Base-by-base conservation (phyloP, 2,888 invertebrate genomes). In the Drymonia ruficornis region DNA sequence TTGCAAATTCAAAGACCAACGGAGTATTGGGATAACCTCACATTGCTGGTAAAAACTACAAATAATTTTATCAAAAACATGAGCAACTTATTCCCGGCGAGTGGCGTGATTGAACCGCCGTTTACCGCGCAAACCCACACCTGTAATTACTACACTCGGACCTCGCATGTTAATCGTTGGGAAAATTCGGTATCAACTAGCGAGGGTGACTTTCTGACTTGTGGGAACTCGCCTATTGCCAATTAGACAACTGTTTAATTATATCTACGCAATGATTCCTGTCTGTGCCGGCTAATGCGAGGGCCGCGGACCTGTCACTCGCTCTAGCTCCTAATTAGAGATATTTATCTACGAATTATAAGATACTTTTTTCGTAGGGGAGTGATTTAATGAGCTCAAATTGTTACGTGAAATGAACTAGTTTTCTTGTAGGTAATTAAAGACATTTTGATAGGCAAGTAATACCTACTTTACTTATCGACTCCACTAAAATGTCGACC, bases 211-310 rank as follows among this genome's bases (percentile, higher is more conserved):
- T 86, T 86, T 84, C 78, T 83, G 84, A 80, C 86, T 83, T 83
- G 88, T 91, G 91, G 90, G 91, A 91, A 91, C 88, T 74, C 81
- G 79, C 91, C 80, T 78, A 85, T 89, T 90, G 91, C 90, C 89
- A 91, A 91, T 91, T 87, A 87, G 89, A 90, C 87, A 88, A 89
- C 86, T 89, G 83, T 87, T 88, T 86, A 86, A 88, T 91, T 89
- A 89, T 78, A 81, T 78, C 78, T 70, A 72, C 65, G 67, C 65
- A 73, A 63, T 77, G 74, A 83, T 81, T 86, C 81, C 72, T 72
- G 78, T 72, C 59, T n/a, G n/a, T n/a, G n/a, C 63, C 75, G 70
- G 74, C 77, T 83, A 81, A 81, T 80, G 76, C 64, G 69, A 74
- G 72, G 62, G 64, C 72, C 73, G 61, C 63, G 64, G 45, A 66